Evolutionary conservation across 2,888 invertebrate genomes (phyloP).

Genomic region (Luperina nickerlii): DNA sequence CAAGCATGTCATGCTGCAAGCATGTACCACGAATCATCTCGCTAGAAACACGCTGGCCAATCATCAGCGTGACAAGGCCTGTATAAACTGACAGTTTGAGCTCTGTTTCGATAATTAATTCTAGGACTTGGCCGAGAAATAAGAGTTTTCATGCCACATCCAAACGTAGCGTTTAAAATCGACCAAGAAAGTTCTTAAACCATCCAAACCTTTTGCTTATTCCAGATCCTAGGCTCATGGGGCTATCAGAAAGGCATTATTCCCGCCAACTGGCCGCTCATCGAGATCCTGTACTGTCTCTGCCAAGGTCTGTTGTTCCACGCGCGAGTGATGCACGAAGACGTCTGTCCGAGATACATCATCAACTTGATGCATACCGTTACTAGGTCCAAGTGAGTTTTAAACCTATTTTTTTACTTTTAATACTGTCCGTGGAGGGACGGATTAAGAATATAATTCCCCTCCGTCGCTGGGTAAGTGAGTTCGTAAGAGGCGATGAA

Average conservation of each 20-base stretch:
- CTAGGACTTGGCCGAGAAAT: background rate
- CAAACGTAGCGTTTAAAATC: background rate
- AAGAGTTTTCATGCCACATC: background rate
- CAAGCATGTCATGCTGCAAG: background rate
- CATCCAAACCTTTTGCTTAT: background rate
- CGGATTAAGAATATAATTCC: background rate
- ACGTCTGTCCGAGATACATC: slow-evolving; percentile 89
- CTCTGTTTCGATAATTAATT: background rate
- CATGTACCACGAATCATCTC: background rate
- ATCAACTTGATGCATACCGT: slow-evolving; percentile 88
- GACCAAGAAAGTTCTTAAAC: background rate
- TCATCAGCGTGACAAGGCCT: too few relatives aligned
- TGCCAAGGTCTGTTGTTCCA: slow-evolving; percentile 89
- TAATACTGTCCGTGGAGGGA: background rate
- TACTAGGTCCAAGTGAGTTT: slow-evolving; percentile 87
- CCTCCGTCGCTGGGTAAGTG: background rate
- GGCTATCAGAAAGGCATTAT: slow-evolving; percentile 82
- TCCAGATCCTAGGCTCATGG: slow-evolving; percentile 85
- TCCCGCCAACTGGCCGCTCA: slow-evolving; percentile 82
- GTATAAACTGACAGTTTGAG: background rate
- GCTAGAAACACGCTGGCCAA: background rate
- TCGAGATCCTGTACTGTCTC: slow-evolving; percentile 87
- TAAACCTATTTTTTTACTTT: background rate
- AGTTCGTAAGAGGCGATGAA: too few relatives aligned
- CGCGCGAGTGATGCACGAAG: slow-evolving; percentile 88